A percentile compares a stretch with the other conserved stretches of the same genome.
Evolutionary conservation across 2,113 vertebrate genomes (phyloP).

Genomic region (Podocnemis expansa): DNA sequence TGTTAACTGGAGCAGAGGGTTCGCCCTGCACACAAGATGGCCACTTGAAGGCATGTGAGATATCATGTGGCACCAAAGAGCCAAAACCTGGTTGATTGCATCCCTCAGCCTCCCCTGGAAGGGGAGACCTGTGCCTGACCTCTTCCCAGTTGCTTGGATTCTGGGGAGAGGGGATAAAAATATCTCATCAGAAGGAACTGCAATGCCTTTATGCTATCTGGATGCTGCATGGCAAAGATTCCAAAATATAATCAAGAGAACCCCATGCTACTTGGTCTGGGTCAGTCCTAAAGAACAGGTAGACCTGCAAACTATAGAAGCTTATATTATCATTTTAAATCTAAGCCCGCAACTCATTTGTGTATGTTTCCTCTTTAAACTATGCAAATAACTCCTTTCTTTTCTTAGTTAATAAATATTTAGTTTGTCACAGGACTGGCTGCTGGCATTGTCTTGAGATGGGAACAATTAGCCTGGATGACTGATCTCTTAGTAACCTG

Average conservation of each 20-base stretch:
- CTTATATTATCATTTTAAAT: neutral
- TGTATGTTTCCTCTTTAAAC: neutral
- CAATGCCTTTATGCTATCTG: neutral
- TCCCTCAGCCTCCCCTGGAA: neutral
- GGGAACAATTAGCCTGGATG: neutral
- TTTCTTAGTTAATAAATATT: neutral
- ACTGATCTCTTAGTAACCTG: neutral
- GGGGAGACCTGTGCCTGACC: neutral
- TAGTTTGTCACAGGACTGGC: neutral
- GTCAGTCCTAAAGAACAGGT: neutral
- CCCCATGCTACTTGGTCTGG: neutral
- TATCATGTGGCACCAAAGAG: neutral
- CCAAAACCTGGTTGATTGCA: neutral
- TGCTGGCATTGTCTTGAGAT: neutral
- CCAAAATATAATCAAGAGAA: neutral
- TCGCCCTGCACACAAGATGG: neutral
- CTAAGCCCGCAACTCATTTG: neutral
- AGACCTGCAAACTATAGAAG: neutral
- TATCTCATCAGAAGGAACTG: neutral
- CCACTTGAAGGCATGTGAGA: neutral
- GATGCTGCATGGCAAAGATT: neutral
- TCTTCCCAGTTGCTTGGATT: neutral
- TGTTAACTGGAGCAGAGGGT: neutral
- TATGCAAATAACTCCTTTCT: neutral
- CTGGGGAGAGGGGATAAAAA: neutral